Conservation (phyloP, 1,140 invertebrate genomes). For the Drosophila tropicalis region DNA sequence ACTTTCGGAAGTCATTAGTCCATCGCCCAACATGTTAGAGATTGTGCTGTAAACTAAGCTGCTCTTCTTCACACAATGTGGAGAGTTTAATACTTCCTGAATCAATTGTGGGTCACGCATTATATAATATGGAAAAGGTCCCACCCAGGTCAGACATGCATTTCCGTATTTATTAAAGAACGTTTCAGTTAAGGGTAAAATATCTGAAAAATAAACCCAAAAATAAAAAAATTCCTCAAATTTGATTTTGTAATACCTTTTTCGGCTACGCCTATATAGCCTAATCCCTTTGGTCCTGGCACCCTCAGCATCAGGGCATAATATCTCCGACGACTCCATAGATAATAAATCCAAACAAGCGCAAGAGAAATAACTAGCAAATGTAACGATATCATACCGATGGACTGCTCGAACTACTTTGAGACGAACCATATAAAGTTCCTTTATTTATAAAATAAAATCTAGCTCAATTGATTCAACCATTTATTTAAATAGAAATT, state of each 20-base stretch:
- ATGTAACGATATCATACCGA: constrained; percentile 20
- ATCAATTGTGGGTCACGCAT: constrained; percentile 50
- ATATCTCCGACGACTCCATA: constrained; percentile 65
- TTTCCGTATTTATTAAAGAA: constrained; percentile 42
- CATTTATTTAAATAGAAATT: too few relatives aligned
- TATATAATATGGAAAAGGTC: constrained; percentile 38
- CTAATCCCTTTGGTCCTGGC: constrained; percentile 53
- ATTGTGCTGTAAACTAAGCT: constrained; percentile 8
- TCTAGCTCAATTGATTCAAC: too few relatives aligned
- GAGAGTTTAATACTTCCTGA: constrained; percentile 53
- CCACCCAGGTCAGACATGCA: constrained; percentile 49
- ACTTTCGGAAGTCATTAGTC: constrained; percentile 51
- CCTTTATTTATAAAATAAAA: not conserved
- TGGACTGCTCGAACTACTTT: not conserved
- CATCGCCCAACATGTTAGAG: constrained; percentile 29
- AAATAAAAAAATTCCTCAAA: not conserved
- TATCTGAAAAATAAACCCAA: too few relatives aligned
- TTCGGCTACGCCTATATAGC: constrained; percentile 40
- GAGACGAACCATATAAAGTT: not conserved
- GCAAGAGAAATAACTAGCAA: constrained; percentile 14
- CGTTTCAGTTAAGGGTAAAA: not conserved
- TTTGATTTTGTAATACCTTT: too few relatives aligned
- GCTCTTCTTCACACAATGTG: constrained; percentile 47
- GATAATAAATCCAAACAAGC: constrained; percentile 50
- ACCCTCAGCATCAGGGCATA: constrained; percentile 55